A percentile compares a stretch with the other conserved stretches of the same genome.
phyloP scores from a whole-genome alignment of 2,888 invertebrate species.

The Galerucella nymphaeae region DNA sequence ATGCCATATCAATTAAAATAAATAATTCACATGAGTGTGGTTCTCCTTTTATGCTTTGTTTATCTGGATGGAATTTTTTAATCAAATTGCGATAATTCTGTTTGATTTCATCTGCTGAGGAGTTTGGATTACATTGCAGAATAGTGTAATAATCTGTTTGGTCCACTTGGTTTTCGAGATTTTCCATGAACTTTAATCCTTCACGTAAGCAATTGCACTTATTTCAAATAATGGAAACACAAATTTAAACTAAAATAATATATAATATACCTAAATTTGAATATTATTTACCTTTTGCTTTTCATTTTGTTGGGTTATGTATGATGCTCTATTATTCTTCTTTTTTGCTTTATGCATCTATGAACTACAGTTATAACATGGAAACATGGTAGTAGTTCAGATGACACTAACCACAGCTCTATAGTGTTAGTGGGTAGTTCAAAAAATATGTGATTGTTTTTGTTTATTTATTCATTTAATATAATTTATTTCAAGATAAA shows the following conservation, averaged over 20 bases:
- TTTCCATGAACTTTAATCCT: slow-evolving; percentile 13
- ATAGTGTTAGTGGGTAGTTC: background rate
- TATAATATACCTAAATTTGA: too few relatives aligned
- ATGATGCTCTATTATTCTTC: background rate
- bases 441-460: background rate
- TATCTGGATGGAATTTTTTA: slow-evolving; percentile 73
- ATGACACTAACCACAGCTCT: too few relatives aligned
- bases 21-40: slow-evolving; percentile 59
- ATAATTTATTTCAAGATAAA: background rate
- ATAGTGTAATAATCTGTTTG: slow-evolving; percentile 67
- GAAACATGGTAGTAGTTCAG: too few relatives aligned
- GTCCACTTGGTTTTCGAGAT: slow-evolving; percentile 34
- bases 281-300: too few relatives aligned
- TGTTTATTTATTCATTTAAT: background rate
- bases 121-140: slow-evolving; percentile 68
- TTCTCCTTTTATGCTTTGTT: slow-evolving; percentile 38
- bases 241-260: background rate
- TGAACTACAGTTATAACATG: background rate
- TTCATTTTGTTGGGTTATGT: background rate
- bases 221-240: background rate
- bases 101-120: slow-evolving; percentile 71
- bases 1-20: slow-evolving; percentile 75
- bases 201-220: background rate
- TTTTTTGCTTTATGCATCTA: background rate
- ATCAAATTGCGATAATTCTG: slow-evolving; percentile 71